Conservation (phyloP, 2,797 vertebrate genomes). For the Cirrhinus mrigala region DNA sequence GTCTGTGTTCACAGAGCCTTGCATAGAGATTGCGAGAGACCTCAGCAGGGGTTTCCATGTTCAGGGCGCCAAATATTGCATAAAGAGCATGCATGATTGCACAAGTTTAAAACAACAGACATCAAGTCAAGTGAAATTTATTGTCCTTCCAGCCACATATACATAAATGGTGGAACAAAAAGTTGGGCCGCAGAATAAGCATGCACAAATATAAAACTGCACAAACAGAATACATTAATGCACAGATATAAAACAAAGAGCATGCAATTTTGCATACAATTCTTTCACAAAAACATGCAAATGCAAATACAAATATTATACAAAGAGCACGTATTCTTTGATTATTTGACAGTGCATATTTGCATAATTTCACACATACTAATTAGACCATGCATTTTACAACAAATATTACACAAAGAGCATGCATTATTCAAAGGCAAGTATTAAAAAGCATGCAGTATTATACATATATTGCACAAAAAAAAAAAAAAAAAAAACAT, state of each 20-base stretch:
- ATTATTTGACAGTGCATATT: background rate
- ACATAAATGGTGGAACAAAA: background rate
- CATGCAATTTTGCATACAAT: background rate
- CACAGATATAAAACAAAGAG: background rate
- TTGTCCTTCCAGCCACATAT: background rate
- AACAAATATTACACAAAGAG: background rate
- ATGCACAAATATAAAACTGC: background rate
- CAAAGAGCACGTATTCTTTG: background rate
- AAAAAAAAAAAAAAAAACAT: background rate
- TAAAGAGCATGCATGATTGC: background rate
- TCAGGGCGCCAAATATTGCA: background rate
- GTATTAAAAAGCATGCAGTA: background rate
- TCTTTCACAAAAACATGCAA: background rate
- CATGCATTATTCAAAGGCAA: background rate
- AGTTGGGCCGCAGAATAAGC: background rate
- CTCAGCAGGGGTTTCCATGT: background rate
- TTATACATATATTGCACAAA: background rate
- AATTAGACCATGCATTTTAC: conserved; percentile 2
- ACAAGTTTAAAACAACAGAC: conserved; percentile 12
- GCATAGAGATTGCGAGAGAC: background rate
- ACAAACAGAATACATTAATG: background rate
- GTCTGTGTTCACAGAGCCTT: background rate
- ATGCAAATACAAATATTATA: background rate
- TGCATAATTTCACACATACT: background rate
- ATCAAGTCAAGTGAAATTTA: background rate